These are phyloP conservation scores for Barypeithes pellucidus DNA, from an alignment of 2,888 invertebrate genomes.

Conservation along the genomic window DNA sequence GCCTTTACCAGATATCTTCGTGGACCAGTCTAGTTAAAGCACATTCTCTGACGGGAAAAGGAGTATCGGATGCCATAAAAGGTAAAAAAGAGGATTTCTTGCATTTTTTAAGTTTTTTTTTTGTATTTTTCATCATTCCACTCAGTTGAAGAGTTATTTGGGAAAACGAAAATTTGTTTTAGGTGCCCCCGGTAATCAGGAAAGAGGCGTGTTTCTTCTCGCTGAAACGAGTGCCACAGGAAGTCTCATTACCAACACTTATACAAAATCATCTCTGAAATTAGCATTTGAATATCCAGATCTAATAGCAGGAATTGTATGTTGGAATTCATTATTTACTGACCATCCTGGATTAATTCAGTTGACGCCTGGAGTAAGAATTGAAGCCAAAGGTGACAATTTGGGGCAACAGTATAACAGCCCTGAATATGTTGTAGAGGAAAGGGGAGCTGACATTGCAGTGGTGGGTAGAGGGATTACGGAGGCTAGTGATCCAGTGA, in stretches of 20 bases:
- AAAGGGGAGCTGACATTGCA: slow-evolving; percentile 91
- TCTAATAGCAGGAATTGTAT: slow-evolving; percentile 88
- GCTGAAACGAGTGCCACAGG: slow-evolving; percentile 90
- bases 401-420: slow-evolving; percentile 92
- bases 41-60: slow-evolving; percentile 90
- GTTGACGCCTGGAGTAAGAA: slow-evolving; percentile 93
- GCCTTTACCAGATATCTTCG: slow-evolving; percentile 81
- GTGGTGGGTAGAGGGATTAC: slow-evolving; percentile 96
- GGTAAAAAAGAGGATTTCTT: slow-evolving; percentile 60
- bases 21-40: slow-evolving; percentile 97
- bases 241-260: slow-evolving; percentile 77
- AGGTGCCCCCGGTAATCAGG: slow-evolving; percentile 60
- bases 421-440: slow-evolving; percentile 85
- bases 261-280: slow-evolving; percentile 79
- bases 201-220: slow-evolving; percentile 83
- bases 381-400: slow-evolving; percentile 80
- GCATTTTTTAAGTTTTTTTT: background rate
- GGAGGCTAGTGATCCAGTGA: slow-evolving; percentile 77
- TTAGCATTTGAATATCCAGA: slow-evolving; percentile 83
- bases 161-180: background rate
- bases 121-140: background rate
- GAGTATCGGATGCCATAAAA: slow-evolving; percentile 74
- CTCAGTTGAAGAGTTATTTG: too few species aligned
- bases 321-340: slow-evolving; percentile 83
- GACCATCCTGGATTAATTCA: slow-evolving; percentile 86